phyloP scores from a whole-genome alignment of 2,888 invertebrate species.

The Carcina quercana region DNA sequence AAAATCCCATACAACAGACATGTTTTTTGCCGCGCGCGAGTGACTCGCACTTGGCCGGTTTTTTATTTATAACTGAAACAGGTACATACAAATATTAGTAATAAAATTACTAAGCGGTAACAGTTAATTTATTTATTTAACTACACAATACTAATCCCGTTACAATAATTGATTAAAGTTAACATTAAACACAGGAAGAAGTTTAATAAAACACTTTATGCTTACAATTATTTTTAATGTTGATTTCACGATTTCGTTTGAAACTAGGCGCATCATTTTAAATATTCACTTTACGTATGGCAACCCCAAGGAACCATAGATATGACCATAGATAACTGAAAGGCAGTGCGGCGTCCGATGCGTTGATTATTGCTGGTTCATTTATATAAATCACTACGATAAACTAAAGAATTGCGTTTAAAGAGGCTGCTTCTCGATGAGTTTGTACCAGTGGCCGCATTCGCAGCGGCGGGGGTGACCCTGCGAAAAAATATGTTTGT shows the following conservation, averaged over 20 bases:
- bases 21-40: no score
- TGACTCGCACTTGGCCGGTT: no score
- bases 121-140: conserved; percentile 27
- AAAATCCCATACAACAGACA: no score
- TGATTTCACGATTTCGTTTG: conserved; percentile 34
- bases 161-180: conserved; percentile 8
- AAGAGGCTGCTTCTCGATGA: conserved; percentile 83
- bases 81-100: no score
- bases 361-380: conserved; percentile 37
- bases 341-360: conserved; percentile 36
- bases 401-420: conserved; percentile 68
- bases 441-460: conserved; percentile 98
- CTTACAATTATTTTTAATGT: conserved; percentile 57
- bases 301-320: conserved; percentile 36
- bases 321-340: conserved; percentile 27
- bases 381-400: conserved; percentile 52
- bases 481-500: conserved; percentile 44
- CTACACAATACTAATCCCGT: conserved; percentile 23
- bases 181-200: conserved; percentile 10
- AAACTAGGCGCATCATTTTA: conserved; percentile 37
- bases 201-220: conserved; percentile 52
- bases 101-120: conserved; percentile 16
- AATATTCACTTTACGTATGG: conserved; percentile 31
- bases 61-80: no score
- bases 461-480: conserved; percentile 93